Percentiles rank a stretch among this genome's conserved stretches.
phyloP scores from a whole-genome alignment of 2,797 vertebrate genomes.

The Strix occidentalis region DNA sequence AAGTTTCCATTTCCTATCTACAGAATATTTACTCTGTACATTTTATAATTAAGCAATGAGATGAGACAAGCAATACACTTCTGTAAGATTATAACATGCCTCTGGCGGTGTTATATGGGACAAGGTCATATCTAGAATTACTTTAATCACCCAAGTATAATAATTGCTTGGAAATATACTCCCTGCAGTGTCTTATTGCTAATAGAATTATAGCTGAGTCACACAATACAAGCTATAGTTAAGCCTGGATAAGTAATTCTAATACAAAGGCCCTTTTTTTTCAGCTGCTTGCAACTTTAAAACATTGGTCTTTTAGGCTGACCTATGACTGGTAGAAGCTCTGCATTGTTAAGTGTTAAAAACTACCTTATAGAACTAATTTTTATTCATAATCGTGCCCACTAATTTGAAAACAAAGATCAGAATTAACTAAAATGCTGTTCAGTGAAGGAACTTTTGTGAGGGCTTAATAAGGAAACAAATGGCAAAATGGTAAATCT shows the following conservation, averaged over 20 bases:
- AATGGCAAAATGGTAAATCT: background rate
- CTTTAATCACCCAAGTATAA: slow-evolving; percentile 60
- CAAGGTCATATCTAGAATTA: slow-evolving; percentile 56
- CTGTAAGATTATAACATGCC: background rate
- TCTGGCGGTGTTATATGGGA: background rate
- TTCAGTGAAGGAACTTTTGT: background rate
- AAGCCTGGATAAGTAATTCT: background rate
- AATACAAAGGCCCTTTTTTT: background rate
- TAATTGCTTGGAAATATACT: slow-evolving; percentile 56
- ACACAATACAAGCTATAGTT: background rate
- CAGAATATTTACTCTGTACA: slow-evolving; percentile 36
- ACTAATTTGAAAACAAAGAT: background rate
- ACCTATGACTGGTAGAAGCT: background rate
- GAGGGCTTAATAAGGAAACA: background rate
- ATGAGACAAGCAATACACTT: slow-evolving; percentile 34
- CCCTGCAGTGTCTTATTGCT: slow-evolving; percentile 34
- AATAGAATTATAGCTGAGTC: slow-evolving; percentile 54
- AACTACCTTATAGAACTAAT: background rate
- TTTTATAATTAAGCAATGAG: slow-evolving; percentile 52
- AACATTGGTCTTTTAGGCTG: background rate
- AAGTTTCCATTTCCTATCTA: background rate
- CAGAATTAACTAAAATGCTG: background rate
- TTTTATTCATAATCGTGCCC: background rate
- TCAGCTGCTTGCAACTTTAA: background rate
- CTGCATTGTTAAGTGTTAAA: background rate